A percentile compares a stretch with the other conserved stretches of the same genome.
These are phyloP conservation scores for Tachina fera DNA, from an alignment of 2,888 invertebrate genomes.

Conservation along the genomic window DNA sequence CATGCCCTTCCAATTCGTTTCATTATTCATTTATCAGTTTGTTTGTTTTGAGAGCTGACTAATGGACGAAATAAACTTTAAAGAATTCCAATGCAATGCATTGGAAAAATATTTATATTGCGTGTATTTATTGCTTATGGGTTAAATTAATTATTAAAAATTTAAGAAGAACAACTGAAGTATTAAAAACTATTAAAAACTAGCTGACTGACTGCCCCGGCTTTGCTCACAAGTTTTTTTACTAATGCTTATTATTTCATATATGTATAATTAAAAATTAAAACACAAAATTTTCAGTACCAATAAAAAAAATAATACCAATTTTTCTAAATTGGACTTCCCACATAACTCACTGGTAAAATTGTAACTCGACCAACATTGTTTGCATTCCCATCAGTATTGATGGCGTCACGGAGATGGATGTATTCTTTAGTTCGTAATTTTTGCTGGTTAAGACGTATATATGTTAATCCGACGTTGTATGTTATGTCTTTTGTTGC, in stretches of 20 bases:
- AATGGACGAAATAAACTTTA: conserved; percentile 12
- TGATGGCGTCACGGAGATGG: conserved; percentile 11
- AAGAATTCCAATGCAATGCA: conserved; percentile 45
- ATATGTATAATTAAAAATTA: too few species aligned
- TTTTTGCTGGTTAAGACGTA: conserved; percentile 4
- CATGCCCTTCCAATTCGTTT: conserved; percentile 53
- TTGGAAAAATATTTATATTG: conserved; percentile 19
- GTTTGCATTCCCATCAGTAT: conserved; percentile 15
- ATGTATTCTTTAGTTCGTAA: conserved; percentile 21
- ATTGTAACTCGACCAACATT: too few species aligned
- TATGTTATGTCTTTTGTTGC: too few species aligned
- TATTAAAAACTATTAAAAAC: too few species aligned
- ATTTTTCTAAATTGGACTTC: too few species aligned
- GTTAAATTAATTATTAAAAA: not conserved
- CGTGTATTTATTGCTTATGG: not conserved
- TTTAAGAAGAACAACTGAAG: too few species aligned
- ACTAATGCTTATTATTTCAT: too few species aligned
- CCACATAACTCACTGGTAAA: too few species aligned
- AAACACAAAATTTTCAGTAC: too few species aligned
- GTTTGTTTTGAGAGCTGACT: conserved; percentile 40
- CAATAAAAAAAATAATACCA: too few species aligned
- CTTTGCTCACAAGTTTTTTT: too few species aligned
- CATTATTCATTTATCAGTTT: conserved; percentile 47
- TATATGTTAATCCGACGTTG: conserved; percentile 3
- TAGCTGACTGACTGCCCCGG: too few species aligned